A percentile compares a stretch with the other conserved stretches of the same genome.
phyloP scores from a whole-genome alignment of 2,113 vertebrate genomes.

The Heliornis fulica region DNA sequence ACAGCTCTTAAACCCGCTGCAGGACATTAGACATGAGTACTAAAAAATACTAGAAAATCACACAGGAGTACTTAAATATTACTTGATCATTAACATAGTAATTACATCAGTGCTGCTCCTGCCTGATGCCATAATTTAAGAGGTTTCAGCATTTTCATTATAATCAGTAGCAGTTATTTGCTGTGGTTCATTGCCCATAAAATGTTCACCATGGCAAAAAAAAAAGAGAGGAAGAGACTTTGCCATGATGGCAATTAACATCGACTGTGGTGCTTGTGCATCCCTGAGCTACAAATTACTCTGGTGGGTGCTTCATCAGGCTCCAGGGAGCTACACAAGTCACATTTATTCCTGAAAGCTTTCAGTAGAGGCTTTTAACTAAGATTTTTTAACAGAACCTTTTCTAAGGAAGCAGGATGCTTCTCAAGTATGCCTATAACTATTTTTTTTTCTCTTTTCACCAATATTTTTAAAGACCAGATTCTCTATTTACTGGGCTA shows the following conservation, averaged over 20 bases:
- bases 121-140: conserved; percentile 50
- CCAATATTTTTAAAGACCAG: background rate
- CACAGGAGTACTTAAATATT: conserved; percentile 66
- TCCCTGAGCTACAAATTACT: background rate
- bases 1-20: conserved; percentile 54
- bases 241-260: background rate
- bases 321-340: background rate
- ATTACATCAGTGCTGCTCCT: conserved; percentile 55
- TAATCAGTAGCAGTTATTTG: conserved; percentile 51
- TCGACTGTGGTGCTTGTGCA: background rate
- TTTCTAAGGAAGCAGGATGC: background rate
- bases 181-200: conserved; percentile 50
- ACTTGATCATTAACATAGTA: conserved; percentile 66
- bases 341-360: background rate
- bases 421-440: background rate
- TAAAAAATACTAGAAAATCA: conserved; percentile 63
- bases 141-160: conserved; percentile 61
- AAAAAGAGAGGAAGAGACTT: background rate
- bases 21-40: conserved; percentile 47
- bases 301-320: background rate
- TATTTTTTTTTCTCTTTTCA: background rate
- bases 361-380: conserved; percentile 29
- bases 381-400: background rate
- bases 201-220: conserved; percentile 3
- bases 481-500: background rate